phyloP scores from a whole-genome alignment of 2,113 vertebrate genomes.

The Paedocypris sp. region DNA sequence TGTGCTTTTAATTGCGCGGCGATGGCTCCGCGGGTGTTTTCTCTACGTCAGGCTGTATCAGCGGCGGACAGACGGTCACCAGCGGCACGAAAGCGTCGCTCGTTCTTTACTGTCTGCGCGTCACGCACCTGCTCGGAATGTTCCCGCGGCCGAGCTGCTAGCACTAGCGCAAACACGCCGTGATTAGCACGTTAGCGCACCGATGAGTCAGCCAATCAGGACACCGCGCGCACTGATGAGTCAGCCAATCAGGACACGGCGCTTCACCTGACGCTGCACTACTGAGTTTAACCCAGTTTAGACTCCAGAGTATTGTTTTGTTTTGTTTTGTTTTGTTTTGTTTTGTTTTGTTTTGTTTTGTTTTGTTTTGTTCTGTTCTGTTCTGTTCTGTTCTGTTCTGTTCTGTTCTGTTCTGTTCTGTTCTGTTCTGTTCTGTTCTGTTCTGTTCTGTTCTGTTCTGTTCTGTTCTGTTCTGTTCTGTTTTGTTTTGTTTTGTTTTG shows the following conservation, averaged over 20 bases:
- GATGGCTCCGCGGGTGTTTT: conserved; percentile 21
- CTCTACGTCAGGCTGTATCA: conserved; percentile 48
- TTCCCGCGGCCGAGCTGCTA: conserved; percentile 34
- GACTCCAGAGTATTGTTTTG: conserved; percentile 5
- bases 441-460: too few species aligned
- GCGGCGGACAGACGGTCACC: conserved; percentile 30
- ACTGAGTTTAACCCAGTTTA: conserved; percentile 11
- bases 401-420: too few species aligned
- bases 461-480: too few species aligned
- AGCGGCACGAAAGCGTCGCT: background rate
- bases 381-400: too few species aligned
- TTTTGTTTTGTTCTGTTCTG: too few species aligned
- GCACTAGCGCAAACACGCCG: conserved; percentile 39
- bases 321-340: too few species aligned
- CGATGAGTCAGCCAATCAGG: conserved; percentile 45
- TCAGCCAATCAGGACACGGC: conserved; percentile 38
- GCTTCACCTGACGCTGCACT: conserved; percentile 7
- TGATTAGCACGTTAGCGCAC: conserved; percentile 42
- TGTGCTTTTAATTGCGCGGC: conserved; percentile 55
- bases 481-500: too few species aligned
- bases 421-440: too few species aligned
- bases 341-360: too few species aligned
- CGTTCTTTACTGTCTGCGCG: conserved; percentile 12
- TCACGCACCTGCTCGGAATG: conserved; percentile 12
- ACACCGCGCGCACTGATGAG: conserved; percentile 28